These are phyloP conservation scores for Drosophila ohnishii DNA, from an alignment of 1,140 invertebrate genomes.

Conservation along the genomic window DNA sequence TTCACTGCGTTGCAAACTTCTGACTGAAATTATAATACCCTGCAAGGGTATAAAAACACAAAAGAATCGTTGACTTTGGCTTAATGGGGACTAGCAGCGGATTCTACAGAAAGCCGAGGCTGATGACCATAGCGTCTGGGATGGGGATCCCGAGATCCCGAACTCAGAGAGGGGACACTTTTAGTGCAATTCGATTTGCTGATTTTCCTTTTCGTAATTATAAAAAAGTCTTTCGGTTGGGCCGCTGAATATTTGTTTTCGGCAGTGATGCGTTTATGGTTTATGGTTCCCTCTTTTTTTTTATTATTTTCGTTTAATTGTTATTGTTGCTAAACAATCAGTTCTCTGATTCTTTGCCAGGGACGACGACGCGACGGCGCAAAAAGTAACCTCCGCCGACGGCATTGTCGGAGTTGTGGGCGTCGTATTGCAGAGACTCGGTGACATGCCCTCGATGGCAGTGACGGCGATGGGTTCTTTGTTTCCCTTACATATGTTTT, in stretches of 20 bases:
- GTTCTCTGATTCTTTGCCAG: constrained; percentile 72
- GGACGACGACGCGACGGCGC: constrained; percentile 34
- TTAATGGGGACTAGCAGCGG: constrained; percentile 64
- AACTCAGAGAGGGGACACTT: constrained; percentile 35
- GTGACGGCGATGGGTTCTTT: constrained; percentile 49
- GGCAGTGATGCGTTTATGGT: constrained; percentile 70
- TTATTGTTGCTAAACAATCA: constrained; percentile 78
- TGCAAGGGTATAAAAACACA: too few relatives aligned
- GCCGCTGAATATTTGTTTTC: constrained; percentile 72
- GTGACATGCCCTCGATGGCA: constrained; percentile 57
- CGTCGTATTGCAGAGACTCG: constrained; percentile 63
- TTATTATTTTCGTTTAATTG: constrained; percentile 54
- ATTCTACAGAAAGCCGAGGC: constrained; percentile 67
- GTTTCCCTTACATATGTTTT: constrained; percentile 61
- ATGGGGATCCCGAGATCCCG: constrained; percentile 18
- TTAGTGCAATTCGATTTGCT: constrained; percentile 79
- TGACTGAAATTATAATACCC: too few relatives aligned
- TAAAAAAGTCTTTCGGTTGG: constrained; percentile 68
- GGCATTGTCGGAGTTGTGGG: constrained; percentile 43
- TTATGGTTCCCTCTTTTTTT: constrained; percentile 51
- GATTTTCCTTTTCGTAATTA: constrained; percentile 76
- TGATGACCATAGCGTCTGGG: constrained; percentile 66
- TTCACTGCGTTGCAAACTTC: too few relatives aligned
- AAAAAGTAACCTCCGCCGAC: constrained; percentile 62
- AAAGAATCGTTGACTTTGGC: constrained; percentile 42